phyloP scores from a whole-genome alignment of 2,888 invertebrate species.

The Aphidius colemani region DNA sequence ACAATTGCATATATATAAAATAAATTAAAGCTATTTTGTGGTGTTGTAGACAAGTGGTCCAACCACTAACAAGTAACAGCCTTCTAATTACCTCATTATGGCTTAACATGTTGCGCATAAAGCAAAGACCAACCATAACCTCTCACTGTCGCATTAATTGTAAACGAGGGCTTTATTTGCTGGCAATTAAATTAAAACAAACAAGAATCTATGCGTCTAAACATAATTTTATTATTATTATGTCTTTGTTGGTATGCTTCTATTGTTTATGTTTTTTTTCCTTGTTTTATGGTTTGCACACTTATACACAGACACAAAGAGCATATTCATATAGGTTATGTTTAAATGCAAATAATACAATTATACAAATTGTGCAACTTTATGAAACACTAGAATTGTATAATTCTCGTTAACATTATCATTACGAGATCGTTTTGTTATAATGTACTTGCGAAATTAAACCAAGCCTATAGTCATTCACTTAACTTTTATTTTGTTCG shows the following conservation, averaged over 20 bases:
- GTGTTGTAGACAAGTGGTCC: slow-evolving; percentile 10
- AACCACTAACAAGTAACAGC: slow-evolving; percentile 4
- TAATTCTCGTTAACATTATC: too few species aligned
- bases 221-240: slow-evolving; percentile 2
- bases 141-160: slow-evolving; percentile 42
- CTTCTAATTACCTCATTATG: slow-evolving; percentile 43
- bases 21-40: slow-evolving; percentile 3
- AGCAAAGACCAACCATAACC: slow-evolving; percentile 36
- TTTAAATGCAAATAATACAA: slow-evolving; percentile 1
- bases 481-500: too few species aligned
- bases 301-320: too few species aligned
- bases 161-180: slow-evolving; percentile 36
- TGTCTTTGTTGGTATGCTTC: not conserved
- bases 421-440: too few species aligned
- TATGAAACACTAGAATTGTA: too few species aligned
- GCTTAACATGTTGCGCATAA: slow-evolving; percentile 40
- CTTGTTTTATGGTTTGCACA: too few species aligned
- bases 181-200: slow-evolving; percentile 49
- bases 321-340: slow-evolving; percentile 2
- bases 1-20: too few species aligned
- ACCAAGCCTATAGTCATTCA: too few species aligned
- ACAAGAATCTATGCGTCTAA: slow-evolving; percentile 28
- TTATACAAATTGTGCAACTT: slow-evolving; percentile 27
- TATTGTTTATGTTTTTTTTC: too few species aligned
- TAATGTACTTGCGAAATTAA: too few species aligned